These are phyloP conservation scores for Drosophila paucipuncta DNA, from an alignment of 2,888 invertebrate species.

Conservation along the genomic window DNA sequence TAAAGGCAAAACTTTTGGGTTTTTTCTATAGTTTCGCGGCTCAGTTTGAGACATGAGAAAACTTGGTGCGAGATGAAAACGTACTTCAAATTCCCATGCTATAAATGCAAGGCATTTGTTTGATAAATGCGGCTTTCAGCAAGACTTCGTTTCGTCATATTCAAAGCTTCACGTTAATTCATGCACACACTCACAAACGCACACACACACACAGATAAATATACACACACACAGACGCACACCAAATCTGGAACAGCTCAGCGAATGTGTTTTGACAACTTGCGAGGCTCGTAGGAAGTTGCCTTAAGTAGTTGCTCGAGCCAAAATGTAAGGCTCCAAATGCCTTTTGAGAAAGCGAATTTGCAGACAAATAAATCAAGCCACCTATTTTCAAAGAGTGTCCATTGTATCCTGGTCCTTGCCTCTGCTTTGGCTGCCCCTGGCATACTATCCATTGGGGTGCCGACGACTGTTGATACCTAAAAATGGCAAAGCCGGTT, in stretches of 20 bases:
- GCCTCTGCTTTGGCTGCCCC: neutral
- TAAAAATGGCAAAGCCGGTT: constrained; percentile 74
- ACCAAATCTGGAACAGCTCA: constrained; percentile 60
- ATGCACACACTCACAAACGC: neutral
- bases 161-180: constrained; percentile 48
- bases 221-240: neutral
- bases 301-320: constrained; percentile 68
- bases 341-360: constrained; percentile 80
- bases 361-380: constrained; percentile 83
- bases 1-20: neutral
- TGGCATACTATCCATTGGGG: constrained; percentile 57
- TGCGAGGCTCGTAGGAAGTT: constrained; percentile 53
- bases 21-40: neutral
- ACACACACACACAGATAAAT: constrained; percentile 14
- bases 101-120: constrained; percentile 48
- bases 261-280: constrained; percentile 64
- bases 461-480: constrained; percentile 65
- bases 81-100: constrained; percentile 20
- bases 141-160: constrained; percentile 64
- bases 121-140: constrained; percentile 60
- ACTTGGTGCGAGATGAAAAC: constrained; percentile 6
- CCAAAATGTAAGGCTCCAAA: constrained; percentile 66
- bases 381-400: constrained; percentile 78
- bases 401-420: constrained; percentile 71
- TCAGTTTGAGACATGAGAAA: neutral